Conservation (phyloP, 2,113 vertebrate species). For the Tichodroma muraria region DNA sequence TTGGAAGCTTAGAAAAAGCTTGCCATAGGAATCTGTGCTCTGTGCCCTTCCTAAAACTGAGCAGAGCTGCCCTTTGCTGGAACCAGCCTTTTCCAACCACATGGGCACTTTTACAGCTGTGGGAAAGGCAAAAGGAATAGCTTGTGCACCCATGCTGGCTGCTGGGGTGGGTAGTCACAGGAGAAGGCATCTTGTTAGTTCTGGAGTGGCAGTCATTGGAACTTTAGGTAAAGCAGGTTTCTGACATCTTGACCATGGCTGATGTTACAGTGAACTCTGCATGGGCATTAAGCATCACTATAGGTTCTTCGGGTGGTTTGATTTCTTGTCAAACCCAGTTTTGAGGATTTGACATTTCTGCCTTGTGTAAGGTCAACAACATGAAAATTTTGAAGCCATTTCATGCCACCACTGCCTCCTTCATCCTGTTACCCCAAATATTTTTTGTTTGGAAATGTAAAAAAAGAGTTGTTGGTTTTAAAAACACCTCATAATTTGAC, state of each 20-base stretch:
- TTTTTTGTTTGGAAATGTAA: neutral
- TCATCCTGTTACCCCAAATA: neutral
- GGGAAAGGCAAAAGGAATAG: neutral
- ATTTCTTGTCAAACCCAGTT: neutral
- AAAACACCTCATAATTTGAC: neutral
- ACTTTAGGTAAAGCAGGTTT: neutral
- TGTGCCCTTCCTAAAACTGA: neutral
- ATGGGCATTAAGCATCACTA: neutral
- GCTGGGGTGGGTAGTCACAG: neutral
- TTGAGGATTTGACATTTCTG: neutral
- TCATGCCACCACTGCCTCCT: neutral
- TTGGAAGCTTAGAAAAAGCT: neutral
- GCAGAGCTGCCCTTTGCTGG: neutral
- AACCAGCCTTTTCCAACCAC: neutral
- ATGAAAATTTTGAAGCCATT: neutral
- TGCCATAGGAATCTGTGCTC: neutral
- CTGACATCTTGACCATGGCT: fast-evolving
- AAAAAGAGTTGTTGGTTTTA: neutral
- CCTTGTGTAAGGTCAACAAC: neutral
- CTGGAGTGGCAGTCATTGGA: neutral
- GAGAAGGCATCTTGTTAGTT: neutral
- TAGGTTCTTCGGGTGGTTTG: neutral
- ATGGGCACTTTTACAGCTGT: neutral
- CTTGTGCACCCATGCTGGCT: neutral
- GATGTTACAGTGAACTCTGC: neutral